Base-by-base conservation (phyloP, 2,797 vertebrate genomes). In the Echiichthys vipera region DNA sequence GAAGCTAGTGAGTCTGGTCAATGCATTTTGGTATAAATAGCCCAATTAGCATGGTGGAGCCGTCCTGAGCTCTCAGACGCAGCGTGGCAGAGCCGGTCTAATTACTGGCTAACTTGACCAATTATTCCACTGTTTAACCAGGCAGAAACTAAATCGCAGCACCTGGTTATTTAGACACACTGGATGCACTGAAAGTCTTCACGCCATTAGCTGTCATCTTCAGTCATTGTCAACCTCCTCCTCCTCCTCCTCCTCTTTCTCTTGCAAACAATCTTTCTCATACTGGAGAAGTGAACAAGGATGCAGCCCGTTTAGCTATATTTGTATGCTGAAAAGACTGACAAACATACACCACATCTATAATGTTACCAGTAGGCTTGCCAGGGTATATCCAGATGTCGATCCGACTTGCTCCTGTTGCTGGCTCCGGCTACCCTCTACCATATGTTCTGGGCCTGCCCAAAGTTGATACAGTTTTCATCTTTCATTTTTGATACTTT, bases 51-150 rank as follows among this genome's bases (percentile, higher is more conserved):
- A 86, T 73, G 74, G 81, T 29, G 42, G 78, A 61, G 78, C 64
- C 40, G 37, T 85, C 9, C 80, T 39, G 69, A 74, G 81, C 84
- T 87, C 80, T 83, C 58, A 84, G 85, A 86, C 32, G 78, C 84
- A 70, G 84, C 67, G 62, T 74, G 53, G 88, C 89, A 73, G 81
- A 90, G 87, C 71, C 74, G 25, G 14, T 81, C 84, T 92, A 93
- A 94, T 94, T 91, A 92, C 87, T 86, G 83, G 84, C 75, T 89
- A 91, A 91, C 89, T 87, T 87, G 77, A 88, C 85, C 85, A 91
- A 93, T 92, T 93, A 93, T 86, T 91, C 86, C 86, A 83, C 76
- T 75, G 89, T 89, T 92, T 89, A 94, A 94, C 90, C 85, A 90
- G 88, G 88, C 88, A 72, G 84, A 91, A 90, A 91, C 74, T 49